phyloP scores from a whole-genome alignment of 2,797 vertebrate genomes.

The Enteromius viviparus region DNA sequence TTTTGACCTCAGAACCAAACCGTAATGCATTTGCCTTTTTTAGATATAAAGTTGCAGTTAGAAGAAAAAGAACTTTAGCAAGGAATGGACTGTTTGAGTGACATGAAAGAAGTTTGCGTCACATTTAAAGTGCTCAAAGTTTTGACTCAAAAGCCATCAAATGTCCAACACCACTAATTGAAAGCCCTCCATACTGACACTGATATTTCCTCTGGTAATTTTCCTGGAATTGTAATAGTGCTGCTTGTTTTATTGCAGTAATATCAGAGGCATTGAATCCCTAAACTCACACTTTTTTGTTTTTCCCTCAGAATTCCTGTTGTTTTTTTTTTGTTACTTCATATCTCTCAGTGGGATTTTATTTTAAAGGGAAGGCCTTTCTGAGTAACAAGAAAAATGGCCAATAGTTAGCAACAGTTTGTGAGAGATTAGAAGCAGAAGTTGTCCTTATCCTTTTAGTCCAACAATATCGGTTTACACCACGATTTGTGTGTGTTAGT shows the following conservation, averaged over 20 bases:
- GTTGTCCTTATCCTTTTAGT: neutral
- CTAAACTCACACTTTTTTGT: neutral
- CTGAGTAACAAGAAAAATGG: neutral
- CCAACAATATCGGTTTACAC: neutral
- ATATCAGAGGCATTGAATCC: no score
- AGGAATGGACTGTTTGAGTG: neutral
- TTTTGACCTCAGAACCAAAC: neutral
- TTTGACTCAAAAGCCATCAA: neutral
- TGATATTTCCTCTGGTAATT: no score
- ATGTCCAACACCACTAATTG: neutral
- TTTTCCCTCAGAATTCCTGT: neutral
- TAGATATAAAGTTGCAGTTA: no score
- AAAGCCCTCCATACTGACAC: no score
- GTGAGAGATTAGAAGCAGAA: neutral
- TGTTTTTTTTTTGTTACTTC: neutral
- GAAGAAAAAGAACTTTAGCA: neutral
- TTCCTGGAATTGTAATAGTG: no score
- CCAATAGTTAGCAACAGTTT: neutral
- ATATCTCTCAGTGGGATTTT: neutral
- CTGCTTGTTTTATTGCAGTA: no score
- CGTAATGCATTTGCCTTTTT: neutral
- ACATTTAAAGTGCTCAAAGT: neutral
- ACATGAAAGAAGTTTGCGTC: no score
- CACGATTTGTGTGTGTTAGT: neutral
- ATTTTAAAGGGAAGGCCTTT: neutral